Evolutionary conservation across 1,140 invertebrate genomes (phyloP).

Genomic region (Papilio polytes): DNA sequence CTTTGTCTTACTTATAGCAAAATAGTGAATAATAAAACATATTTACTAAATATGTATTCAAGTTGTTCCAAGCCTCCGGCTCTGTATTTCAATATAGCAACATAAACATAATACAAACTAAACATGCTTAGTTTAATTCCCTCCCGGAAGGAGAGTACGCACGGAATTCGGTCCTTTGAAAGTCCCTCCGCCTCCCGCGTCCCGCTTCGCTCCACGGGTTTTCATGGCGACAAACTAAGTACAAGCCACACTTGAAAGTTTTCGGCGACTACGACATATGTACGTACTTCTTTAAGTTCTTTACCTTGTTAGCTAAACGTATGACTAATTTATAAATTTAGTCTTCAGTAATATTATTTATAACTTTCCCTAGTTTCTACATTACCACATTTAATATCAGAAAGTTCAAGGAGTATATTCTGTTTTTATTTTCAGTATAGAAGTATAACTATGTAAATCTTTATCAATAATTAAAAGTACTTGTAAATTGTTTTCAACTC

Average conservation of each 20-base stretch:
- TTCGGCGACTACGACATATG: not conserved
- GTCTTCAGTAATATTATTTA: not conserved
- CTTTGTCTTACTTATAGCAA: not conserved
- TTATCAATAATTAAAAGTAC: too few relatives aligned
- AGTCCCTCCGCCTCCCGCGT: constrained; percentile 20
- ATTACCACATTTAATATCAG: not conserved
- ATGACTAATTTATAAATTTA: not conserved
- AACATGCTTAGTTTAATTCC: constrained; percentile 46
- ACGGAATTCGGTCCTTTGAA: constrained; percentile 58
- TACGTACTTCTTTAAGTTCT: not conserved
- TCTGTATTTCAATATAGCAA: not conserved
- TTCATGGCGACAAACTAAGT: constrained; percentile 46
- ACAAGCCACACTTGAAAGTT: constrained; percentile 24
- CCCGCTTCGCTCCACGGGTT: constrained; percentile 46
- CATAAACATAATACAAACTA: constrained; percentile 15
- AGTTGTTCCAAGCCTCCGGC: not conserved
- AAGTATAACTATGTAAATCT: too few relatives aligned
- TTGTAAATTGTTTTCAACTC: too few relatives aligned
- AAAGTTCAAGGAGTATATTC: too few relatives aligned
- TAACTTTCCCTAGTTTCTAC: not conserved
- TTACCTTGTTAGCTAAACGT: not conserved
- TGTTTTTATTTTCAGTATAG: too few relatives aligned
- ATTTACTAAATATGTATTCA: not conserved
- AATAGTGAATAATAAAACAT: not conserved
- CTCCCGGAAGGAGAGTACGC: constrained; percentile 50